Evolutionary conservation across 2,113 vertebrate genomes (phyloP).

Genomic region (Rhipidura dahli): DNA sequence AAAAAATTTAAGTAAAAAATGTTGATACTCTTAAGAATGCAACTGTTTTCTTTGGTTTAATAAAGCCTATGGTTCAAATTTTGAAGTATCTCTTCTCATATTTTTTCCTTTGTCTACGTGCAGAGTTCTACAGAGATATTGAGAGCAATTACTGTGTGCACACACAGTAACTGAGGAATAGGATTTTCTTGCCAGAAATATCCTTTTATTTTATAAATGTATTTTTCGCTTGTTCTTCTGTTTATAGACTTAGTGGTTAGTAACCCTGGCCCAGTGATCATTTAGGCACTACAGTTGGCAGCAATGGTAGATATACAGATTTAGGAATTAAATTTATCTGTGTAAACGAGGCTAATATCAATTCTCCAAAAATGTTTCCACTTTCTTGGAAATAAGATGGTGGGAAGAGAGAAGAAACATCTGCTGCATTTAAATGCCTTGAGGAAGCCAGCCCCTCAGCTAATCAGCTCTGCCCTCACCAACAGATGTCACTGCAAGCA

Average conservation of each 20-base stretch:
- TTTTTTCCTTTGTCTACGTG: not conserved
- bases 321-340: not conserved
- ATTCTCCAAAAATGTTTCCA: not conserved
- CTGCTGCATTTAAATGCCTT: not conserved
- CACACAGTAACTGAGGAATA: not conserved
- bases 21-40: not conserved
- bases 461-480: constrained; percentile 27
- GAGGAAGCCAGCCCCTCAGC: not conserved
- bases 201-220: not conserved
- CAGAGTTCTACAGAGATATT: not conserved
- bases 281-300: not conserved
- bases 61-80: not conserved
- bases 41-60: not conserved
- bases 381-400: not conserved
- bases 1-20: not conserved
- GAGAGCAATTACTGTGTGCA: not conserved
- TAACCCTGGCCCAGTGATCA: not conserved
- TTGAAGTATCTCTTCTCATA: not conserved
- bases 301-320: not conserved
- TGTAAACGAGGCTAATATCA: not conserved
- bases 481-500: constrained; percentile 53
- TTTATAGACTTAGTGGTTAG: not conserved
- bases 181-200: not conserved
- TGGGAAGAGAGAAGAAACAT: not conserved
- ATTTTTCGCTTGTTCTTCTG: not conserved